These are phyloP conservation scores for Baccha elongata DNA, from an alignment of 2,888 invertebrate species.

Conservation along the genomic window DNA sequence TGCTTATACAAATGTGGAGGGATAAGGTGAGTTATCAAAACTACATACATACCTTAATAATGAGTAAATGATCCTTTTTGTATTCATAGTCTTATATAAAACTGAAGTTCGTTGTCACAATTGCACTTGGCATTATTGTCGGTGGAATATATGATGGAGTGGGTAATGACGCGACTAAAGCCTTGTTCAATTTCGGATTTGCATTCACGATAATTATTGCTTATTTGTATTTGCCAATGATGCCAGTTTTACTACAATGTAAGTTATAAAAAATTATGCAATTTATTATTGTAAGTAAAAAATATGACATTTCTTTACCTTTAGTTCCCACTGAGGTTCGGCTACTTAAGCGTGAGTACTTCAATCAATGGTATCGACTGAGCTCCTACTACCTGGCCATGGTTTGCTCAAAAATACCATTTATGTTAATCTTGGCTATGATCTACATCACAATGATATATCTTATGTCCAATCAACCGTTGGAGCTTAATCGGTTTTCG, in stretches of 20 bases:
- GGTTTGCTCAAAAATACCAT: constrained; percentile 88
- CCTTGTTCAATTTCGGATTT: constrained; percentile 92
- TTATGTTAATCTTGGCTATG: constrained; percentile 87
- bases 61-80: background rate
- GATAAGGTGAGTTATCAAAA: constrained; percentile 85
- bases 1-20: constrained; percentile 89
- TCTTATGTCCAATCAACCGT: constrained; percentile 89
- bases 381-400: constrained; percentile 91
- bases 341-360: constrained; percentile 89
- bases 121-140: constrained; percentile 87
- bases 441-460: constrained; percentile 89
- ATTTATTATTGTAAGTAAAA: background rate
- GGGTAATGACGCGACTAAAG: constrained; percentile 91
- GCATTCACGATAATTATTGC: constrained; percentile 91
- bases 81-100: constrained; percentile 86
- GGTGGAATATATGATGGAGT: constrained; percentile 88
- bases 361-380: constrained; percentile 92
- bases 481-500: constrained; percentile 86
- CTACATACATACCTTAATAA: no score
- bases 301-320: constrained; percentile 78
- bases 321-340: constrained; percentile 91
- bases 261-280: constrained; percentile 81
- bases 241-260: constrained; percentile 92
- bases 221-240: constrained; percentile 91
- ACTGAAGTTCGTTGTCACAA: constrained; percentile 87